Conservation (phyloP, 2,888 invertebrate genomes). For the Platynereis dumerilii region DNA sequence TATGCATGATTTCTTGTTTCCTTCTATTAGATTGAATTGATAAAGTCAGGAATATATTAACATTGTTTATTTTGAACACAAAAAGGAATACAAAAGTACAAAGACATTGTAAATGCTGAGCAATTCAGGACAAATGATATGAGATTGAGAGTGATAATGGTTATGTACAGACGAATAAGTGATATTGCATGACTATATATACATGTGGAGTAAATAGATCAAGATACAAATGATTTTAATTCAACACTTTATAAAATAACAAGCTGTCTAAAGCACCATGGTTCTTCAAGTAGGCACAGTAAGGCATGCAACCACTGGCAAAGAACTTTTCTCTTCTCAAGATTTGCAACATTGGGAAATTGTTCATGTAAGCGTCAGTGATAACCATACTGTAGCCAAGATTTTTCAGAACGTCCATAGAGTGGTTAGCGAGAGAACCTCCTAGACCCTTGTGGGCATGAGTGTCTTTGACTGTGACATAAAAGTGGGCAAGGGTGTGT, state of each 20-base stretch:
- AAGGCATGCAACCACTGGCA: not conserved
- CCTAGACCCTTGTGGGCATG: conserved; percentile 9
- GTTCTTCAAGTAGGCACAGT: not conserved
- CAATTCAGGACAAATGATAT: too few relatives aligned
- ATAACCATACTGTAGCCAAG: conserved; percentile 6
- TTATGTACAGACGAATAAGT: too few relatives aligned
- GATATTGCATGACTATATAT: too few relatives aligned
- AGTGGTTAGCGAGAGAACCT: not conserved
- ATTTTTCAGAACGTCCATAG: not conserved
- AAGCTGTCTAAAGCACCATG: not conserved
- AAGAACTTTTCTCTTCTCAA: not conserved
- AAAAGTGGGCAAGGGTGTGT: not conserved
- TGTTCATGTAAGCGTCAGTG: conserved; percentile 2
- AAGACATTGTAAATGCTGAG: too few relatives aligned
- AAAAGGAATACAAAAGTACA: too few relatives aligned
- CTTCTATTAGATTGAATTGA: too few relatives aligned
- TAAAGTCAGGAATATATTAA: too few relatives aligned
- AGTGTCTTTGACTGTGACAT: conserved; percentile 2
- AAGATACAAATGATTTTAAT: too few relatives aligned
- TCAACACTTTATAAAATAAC: not conserved
- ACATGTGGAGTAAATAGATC: too few relatives aligned
- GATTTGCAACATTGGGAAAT: not conserved
- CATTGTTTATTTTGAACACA: too few relatives aligned
- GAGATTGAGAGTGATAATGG: too few relatives aligned
- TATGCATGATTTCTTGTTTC: too few relatives aligned